phyloP scores from a whole-genome alignment of 2,113 vertebrate species.

The Semnornis frantzii region DNA sequence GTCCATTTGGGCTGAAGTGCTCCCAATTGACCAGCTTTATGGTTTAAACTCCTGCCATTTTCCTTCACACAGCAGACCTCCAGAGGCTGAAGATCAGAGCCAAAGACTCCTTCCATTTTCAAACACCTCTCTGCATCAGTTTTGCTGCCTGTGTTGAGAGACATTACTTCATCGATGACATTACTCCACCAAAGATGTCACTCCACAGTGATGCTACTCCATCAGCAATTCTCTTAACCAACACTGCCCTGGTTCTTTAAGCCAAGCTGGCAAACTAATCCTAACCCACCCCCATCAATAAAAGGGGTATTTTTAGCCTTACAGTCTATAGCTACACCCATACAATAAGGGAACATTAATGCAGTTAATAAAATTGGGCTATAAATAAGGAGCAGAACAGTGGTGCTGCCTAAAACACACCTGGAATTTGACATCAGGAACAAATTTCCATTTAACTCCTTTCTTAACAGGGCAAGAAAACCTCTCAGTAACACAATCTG shows the following conservation, averaged over 20 bases:
- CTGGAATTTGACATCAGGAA: neutral
- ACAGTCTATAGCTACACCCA: neutral
- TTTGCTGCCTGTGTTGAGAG: neutral
- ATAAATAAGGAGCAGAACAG: fast-evolving
- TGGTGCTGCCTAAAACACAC: neutral
- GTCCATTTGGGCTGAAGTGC: neutral
- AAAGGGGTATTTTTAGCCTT: neutral
- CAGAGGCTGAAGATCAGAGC: neutral
- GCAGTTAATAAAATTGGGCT: neutral
- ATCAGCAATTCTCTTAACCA: neutral
- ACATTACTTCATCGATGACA: neutral
- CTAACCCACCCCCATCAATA: neutral
- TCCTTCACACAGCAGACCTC: neutral
- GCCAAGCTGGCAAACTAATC: neutral
- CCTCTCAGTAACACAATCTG: neutral
- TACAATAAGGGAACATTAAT: neutral
- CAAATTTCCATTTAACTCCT: neutral
- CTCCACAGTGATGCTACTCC: neutral
- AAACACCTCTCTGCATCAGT: neutral
- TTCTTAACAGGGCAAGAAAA: neutral
- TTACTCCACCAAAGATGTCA: neutral
- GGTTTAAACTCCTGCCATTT: neutral
- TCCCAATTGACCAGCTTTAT: neutral
- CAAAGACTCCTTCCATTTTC: neutral
- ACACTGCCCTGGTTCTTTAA: neutral